Percentiles rank a stretch among this genome's conserved stretches.
Evolutionary conservation across 2,888 invertebrate species (phyloP).

Genomic region (Cyclophora punctaria): DNA sequence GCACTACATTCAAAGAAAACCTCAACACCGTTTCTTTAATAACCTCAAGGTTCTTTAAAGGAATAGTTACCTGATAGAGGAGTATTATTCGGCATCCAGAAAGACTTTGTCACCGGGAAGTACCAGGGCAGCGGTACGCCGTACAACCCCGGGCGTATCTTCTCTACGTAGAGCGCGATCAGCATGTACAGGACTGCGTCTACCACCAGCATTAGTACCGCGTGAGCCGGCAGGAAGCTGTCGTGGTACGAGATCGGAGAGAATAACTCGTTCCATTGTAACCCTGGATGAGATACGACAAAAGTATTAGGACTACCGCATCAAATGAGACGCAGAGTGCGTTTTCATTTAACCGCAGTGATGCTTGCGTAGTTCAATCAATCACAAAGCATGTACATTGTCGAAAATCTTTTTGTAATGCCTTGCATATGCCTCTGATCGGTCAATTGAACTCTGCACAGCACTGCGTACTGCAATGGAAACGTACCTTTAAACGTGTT

Average conservation of each 20-base stretch:
- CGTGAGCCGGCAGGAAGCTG: conserved; percentile 78
- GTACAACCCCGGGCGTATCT: conserved; percentile 88
- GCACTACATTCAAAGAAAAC: too few species aligned
- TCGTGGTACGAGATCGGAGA: conserved; percentile 82
- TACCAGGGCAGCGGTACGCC: conserved; percentile 90
- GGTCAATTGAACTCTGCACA: too few species aligned
- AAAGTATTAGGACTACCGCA: not conserved
- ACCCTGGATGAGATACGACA: conserved; percentile 46
- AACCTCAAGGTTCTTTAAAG: too few species aligned
- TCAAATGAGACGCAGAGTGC: too few species aligned
- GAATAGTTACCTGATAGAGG: conserved; percentile 37
- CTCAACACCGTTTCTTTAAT: too few species aligned
- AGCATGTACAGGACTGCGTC: conserved; percentile 82
- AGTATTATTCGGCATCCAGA: conserved; percentile 64
- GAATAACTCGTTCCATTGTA: conserved; percentile 79
- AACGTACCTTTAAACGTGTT: too few species aligned
- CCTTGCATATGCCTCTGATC: too few species aligned
- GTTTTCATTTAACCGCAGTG: too few species aligned
- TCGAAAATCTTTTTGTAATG: too few species aligned
- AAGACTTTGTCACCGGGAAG: conserved; percentile 80
- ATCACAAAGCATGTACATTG: too few species aligned
- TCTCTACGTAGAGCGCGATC: conserved; percentile 90
- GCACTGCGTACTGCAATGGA: too few species aligned
- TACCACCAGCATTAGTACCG: conserved; percentile 82
- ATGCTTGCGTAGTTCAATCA: too few species aligned